Evolutionary conservation across 2,113 vertebrate species (phyloP), one percentile per base, ranked within the genome.

Genomic region (Empidonax alnorum): DNA sequence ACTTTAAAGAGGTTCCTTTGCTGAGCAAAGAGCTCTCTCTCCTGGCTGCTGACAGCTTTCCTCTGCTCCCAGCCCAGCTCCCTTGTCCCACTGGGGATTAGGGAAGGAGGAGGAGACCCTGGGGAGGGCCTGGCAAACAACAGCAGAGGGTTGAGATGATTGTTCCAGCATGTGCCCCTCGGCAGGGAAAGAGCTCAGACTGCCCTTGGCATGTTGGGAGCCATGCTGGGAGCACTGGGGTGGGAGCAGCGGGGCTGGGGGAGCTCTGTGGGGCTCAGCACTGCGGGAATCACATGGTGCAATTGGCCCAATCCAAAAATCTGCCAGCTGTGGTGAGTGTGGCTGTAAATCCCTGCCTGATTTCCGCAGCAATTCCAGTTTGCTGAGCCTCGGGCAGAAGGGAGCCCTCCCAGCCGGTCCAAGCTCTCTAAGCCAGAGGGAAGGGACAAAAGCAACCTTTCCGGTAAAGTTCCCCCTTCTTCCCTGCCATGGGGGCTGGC

Each of bases 11-110:
- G 35, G 50, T 67, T 91, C 59, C 71, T 89, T 95, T 55, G 94
- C 90, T 90, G 68, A 95, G 93, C 81, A 35, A 42, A 96, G 94
- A 96, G 96, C 95, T 96, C 94, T 96, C 95, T 67, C 96, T 94
- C 94, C 94, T 94, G 94, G 95, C 91, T 97, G 94, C 56, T 86
- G 21, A 4, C 31, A 13, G 87, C 46, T 85, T 87, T 85, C 81
- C 74, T 73, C 69, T 27, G 66, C 62, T 90, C 72, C 3, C 10
- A 15, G 37, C 53, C 18, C 79, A 67, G 68, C 50, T 84, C 37
- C 30, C 19, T 37, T 41, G 33, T 58, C 83, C 88, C 73, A 23
- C 17, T 10, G 8, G 44, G 53, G 53, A 37, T 68, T 71, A 16
- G 83, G 20, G 18, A 30, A 75, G 59, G 27, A 61, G 78, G 68